Base-by-base conservation (phyloP, 2,888 invertebrate genomes). In the Pterobdella sp. region DNA sequence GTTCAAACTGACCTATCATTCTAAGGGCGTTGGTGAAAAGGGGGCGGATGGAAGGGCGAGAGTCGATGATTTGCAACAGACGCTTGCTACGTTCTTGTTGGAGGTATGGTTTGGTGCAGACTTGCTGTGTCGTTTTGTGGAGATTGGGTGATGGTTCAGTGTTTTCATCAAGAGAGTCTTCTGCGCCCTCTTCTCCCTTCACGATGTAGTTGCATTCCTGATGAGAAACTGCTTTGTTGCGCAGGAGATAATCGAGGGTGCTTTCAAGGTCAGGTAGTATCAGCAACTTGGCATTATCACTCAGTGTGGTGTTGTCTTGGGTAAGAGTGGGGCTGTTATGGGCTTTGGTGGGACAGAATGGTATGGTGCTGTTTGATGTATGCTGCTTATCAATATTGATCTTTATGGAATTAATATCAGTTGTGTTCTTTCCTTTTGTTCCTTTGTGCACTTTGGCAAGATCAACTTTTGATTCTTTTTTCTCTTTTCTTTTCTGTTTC, bases 1-100 rank as follows among this genome's bases (percentile, higher is more conserved):
- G 78, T 72, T 81, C 79, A 18, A 81, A 79, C 76, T 82, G 82
- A 4, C 82, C 82, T 0, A 81, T 81, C 76, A 81, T 81, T 14
- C 82, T 77, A 42, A 82, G 77, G 3, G 81, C 82, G 74, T 82
- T 82, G 72, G 82, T 79, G 76, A 82, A 80, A 56, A 82, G 77
- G 72, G 78, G 78, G 2, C 81, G 81, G 36, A 72, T 71, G 34
- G 74, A 77, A n/a, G 35, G 69, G 26, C 63, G 73, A 1, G 35
- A 64, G 73, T 82, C 81, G 18, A 82, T 76, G 70, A 80, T 79
- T 67, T 79, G 42, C 42, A 42, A 42, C 10, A 42, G 42, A 18
- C 42, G 42, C 18, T 18, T 7, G 7, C 10, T 42, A 18, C 10
- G 10, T 42, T 42, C 42, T 18, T 7, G 7, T 7, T 7, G 7